These are phyloP conservation scores for Arrhopalites spinosus DNA, from an alignment of 2,888 invertebrate genomes.

Conservation along the genomic window DNA sequence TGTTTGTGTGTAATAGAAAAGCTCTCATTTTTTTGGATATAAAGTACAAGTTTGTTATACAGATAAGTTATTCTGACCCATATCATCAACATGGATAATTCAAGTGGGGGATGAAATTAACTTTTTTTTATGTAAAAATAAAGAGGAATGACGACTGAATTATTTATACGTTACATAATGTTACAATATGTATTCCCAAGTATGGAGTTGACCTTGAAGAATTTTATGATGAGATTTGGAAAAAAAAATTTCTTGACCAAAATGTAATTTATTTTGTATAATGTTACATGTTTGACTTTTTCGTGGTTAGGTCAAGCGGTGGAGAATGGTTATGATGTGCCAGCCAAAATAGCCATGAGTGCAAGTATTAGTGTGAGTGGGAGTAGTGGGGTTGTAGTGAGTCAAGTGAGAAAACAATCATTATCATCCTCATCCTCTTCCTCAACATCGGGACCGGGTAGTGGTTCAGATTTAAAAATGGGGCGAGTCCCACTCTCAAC, in stretches of 20 bases:
- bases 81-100: slow-evolving; percentile 24
- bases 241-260: neutral
- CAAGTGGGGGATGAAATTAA: slow-evolving; percentile 2
- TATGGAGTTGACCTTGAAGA: neutral
- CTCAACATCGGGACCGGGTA: neutral
- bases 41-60: no score
- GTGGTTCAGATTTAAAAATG: no score
- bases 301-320: slow-evolving; percentile 18
- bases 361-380: slow-evolving; percentile 6
- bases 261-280: neutral
- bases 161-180: neutral
- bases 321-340: slow-evolving; percentile 55
- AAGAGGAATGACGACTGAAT: no score
- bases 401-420: neutral
- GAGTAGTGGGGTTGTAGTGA: neutral
- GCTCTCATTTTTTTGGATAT: no score
- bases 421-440: slow-evolving; percentile 3
- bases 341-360: slow-evolving; percentile 13
- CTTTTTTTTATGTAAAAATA: neutral
- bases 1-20: no score
- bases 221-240: neutral
- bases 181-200: neutral
- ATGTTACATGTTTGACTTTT: neutral
- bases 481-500: no score
- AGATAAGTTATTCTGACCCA: neutral